phyloP scores from a whole-genome alignment of 2,113 vertebrate genomes.

The Uria aalge region DNA sequence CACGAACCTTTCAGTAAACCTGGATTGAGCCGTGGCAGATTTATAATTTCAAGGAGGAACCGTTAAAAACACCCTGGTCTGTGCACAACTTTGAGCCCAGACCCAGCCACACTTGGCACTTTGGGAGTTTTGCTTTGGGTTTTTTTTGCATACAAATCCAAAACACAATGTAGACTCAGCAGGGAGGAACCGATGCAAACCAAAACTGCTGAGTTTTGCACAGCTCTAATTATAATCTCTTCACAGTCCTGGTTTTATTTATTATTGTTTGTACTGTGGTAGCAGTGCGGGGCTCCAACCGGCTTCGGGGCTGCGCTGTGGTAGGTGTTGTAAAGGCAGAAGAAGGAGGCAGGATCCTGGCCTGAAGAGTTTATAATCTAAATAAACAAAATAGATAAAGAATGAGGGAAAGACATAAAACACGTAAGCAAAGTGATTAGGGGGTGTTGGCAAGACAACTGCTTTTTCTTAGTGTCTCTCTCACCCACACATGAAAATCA shows the following conservation, averaged over 20 bases:
- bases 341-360: background rate
- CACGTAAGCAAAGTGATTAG: background rate
- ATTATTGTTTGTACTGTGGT: constrained; percentile 58
- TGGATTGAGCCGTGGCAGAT: background rate
- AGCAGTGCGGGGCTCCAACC: background rate
- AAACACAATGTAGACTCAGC: constrained; percentile 57
- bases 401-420: background rate
- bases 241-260: constrained; percentile 57
- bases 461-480: background rate
- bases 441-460: background rate
- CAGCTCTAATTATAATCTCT: constrained; percentile 59
- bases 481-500: background rate
- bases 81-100: background rate
- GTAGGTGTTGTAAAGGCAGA: constrained; percentile 19
- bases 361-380: background rate
- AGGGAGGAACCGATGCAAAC: constrained; percentile 52
- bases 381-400: constrained; percentile 33
- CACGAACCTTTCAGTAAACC: constrained; percentile 20
- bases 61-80: background rate
- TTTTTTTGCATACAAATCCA: constrained; percentile 46
- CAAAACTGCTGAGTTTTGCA: constrained; percentile 66
- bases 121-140: constrained; percentile 23
- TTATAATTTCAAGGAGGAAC: constrained; percentile 11
- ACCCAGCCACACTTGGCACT: background rate
- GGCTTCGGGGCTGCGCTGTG: background rate